Evolutionary conservation across 2,888 invertebrate genomes (phyloP).

Genomic region (Melanophora roralis): DNA sequence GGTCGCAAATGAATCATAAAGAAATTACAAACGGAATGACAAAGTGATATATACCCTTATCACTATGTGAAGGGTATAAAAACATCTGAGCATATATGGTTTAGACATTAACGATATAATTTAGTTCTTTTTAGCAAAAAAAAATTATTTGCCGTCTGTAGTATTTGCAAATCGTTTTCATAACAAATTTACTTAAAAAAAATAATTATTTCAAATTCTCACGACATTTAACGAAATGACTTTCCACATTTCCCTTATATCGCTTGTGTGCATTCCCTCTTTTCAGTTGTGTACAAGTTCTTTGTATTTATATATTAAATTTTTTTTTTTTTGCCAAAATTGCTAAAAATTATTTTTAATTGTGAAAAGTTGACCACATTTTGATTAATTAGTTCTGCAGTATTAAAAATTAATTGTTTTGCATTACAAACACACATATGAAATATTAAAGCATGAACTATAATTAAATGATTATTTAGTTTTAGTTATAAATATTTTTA

Average conservation of each 20-base stretch:
- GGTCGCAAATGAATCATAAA: too few species aligned
- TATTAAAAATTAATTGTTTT: conserved; percentile 38
- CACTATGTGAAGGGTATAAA: too few species aligned
- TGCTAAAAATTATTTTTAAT: conserved; percentile 24
- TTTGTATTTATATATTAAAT: neutral
- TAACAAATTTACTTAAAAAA: conserved; percentile 29
- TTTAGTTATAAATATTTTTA: conserved; percentile 3
- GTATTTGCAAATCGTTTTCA: neutral
- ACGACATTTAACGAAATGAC: conserved; percentile 58
- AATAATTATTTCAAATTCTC: conserved; percentile 63
- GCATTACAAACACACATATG: conserved; percentile 27
- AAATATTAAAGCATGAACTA: conserved; percentile 50
- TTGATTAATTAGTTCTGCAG: conserved; percentile 61
- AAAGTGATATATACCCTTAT: too few species aligned
- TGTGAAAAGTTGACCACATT: conserved; percentile 31
- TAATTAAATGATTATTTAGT: conserved; percentile 34
- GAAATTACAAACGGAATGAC: too few species aligned
- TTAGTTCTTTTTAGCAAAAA: too few species aligned
- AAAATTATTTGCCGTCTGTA: neutral
- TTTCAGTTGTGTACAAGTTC: conserved; percentile 1
- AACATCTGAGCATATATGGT: too few species aligned
- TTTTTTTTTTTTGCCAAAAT: neutral
- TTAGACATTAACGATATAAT: too few species aligned
- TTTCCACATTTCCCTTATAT: conserved; percentile 45
- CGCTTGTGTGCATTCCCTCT: too few species aligned